Evolutionary conservation across 2,797 vertebrate species (phyloP).

Genomic region (Ctenopoma kingsleyae): DNA sequence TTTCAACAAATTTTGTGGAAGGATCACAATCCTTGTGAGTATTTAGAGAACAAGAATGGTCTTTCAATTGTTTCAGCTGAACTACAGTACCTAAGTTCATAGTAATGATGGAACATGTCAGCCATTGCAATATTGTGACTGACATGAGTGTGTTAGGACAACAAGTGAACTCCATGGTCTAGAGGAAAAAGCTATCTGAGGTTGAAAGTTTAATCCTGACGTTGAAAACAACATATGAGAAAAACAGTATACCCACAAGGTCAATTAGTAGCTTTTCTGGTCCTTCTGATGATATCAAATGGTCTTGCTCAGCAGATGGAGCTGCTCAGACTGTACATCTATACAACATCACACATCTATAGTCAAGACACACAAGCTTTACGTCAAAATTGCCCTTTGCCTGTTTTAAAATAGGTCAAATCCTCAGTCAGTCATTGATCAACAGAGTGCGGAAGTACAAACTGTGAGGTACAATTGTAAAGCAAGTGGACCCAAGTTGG

Average conservation of each 20-base stretch:
- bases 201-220: neutral
- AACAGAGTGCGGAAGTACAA: slow-evolving; percentile 10
- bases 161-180: neutral
- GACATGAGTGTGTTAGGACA: neutral
- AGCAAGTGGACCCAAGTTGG: slow-evolving; percentile 10
- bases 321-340: neutral
- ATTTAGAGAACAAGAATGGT: neutral
- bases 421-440: slow-evolving; percentile 7
- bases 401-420: slow-evolving; percentile 28
- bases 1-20: too few species aligned
- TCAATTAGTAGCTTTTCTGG: neutral
- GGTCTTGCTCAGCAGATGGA: neutral
- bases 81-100: too few species aligned
- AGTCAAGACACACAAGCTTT: neutral
- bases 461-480: slow-evolving; percentile 2
- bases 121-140: neutral
- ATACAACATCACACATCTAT: neutral
- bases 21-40: neutral
- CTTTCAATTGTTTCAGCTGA: too few species aligned
- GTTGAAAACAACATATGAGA: neutral
- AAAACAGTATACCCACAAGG: neutral
- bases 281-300: neutral
- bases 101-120: neutral
- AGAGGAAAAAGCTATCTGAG: neutral
- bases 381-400: neutral